Conservation (phyloP, 2,888 invertebrate species). For the Neoscelio sp. region DNA sequence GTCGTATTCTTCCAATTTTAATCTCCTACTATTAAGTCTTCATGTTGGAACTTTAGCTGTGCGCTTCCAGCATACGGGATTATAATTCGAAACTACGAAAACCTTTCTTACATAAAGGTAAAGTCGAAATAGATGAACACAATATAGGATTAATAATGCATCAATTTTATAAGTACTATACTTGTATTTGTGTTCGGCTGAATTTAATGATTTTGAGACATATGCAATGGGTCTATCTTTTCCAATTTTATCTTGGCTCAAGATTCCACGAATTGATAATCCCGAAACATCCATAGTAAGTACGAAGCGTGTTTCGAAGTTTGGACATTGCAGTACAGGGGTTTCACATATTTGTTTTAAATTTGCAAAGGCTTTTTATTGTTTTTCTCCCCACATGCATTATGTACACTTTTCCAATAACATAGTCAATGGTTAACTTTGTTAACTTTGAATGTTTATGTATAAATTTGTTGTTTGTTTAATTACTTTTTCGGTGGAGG, state of each 20-base stretch:
- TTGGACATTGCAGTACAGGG: constrained; percentile 50
- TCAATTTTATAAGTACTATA: no score
- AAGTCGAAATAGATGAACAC: neutral
- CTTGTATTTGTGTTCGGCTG: no score
- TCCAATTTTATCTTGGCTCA: constrained; percentile 41
- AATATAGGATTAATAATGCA: neutral
- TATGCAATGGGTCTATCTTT: constrained; percentile 8
- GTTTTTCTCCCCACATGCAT: constrained; percentile 30
- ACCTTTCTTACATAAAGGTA: neutral
- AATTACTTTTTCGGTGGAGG: no score
- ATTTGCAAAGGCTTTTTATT: constrained; percentile 36
- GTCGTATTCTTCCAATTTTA: no score
- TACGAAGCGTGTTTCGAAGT: constrained; percentile 36
- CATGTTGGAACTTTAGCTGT: no score
- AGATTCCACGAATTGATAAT: constrained; percentile 45
- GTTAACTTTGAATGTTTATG: no score
- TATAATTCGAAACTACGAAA: constrained; percentile 12
- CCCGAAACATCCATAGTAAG: constrained; percentile 45
- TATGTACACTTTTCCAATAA: constrained; percentile 35
- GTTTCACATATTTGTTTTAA: constrained; percentile 37
- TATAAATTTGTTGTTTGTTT: no score
- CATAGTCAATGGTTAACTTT: no score
- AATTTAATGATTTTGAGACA: neutral
- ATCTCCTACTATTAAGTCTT: no score
- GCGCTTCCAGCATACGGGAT: neutral